Evolutionary conservation across 2,797 vertebrate species (phyloP).

Genomic region (Sorex maritimensis): DNA sequence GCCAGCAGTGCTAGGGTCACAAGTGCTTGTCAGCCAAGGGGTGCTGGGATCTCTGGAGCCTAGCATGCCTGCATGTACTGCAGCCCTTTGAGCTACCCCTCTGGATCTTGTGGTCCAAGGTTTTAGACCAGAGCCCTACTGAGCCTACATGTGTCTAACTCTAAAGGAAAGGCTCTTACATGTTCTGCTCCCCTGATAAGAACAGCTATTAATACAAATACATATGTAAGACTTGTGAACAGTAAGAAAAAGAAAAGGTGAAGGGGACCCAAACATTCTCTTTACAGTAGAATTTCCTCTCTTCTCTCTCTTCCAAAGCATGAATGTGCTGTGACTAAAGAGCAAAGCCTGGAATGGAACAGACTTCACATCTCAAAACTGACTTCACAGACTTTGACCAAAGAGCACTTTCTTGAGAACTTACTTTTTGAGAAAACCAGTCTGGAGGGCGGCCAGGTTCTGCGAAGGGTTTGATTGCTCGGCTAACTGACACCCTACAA

Average conservation of each 20-base stretch:
- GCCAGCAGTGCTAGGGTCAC: too few species aligned
- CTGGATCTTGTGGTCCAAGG: neutral
- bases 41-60: too few species aligned
- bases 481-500: conserved; percentile 97
- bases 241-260: conserved; percentile 46
- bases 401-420: conserved; percentile 62
- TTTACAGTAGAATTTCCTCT: neutral
- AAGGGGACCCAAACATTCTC: conserved; percentile 21
- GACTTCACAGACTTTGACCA: neutral
- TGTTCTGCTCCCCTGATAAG: neutral
- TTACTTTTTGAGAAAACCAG: conserved; percentile 99
- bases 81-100: too few species aligned
- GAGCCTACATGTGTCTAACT: conserved; percentile 35
- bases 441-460: conserved; percentile 97
- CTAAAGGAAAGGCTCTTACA: conserved; percentile 6
- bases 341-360: conserved; percentile 28
- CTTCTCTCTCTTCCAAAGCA: neutral
- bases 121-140: conserved; percentile 23
- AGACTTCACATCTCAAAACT: conserved; percentile 38
- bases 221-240: neutral
- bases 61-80: too few species aligned
- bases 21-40: too few species aligned
- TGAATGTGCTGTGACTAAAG: conserved; percentile 65
- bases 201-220: conserved; percentile 4
- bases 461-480: conserved; percentile 98